Conservation (phyloP, 2,888 invertebrate genomes). For the Brenthis ino region DNA sequence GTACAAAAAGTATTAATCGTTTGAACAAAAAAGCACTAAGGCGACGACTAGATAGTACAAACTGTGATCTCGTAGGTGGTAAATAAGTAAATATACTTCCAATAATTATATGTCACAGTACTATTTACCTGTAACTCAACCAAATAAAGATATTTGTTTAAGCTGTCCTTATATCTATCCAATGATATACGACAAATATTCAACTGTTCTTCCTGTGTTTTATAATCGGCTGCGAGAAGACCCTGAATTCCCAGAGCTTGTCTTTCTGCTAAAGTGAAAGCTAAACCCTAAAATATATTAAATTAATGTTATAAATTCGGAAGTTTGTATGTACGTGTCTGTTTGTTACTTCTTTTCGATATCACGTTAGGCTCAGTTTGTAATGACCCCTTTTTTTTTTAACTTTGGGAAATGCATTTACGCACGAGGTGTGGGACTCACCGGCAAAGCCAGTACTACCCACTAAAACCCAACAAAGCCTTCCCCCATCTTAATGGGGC, state of each 20-base stretch:
- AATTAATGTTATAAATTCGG: neutral
- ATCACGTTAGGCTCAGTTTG: no score
- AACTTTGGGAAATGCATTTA: no score
- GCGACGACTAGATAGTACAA: no score
- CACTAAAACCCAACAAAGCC: no score
- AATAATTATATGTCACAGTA: constrained; percentile 52
- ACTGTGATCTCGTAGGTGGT: no score
- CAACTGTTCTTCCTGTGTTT: constrained; percentile 95
- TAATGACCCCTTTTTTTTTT: no score
- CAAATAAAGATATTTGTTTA: constrained; percentile 98
- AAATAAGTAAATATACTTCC: constrained; percentile 37
- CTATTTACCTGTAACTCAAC: constrained; percentile 90
- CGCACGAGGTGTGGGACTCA: no score
- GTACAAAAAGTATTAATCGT: no score
- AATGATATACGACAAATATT: constrained; percentile 95
- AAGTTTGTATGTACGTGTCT: neutral
- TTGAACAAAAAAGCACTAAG: no score
- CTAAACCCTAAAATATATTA: constrained; percentile 89
- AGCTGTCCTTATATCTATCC: constrained; percentile 93
- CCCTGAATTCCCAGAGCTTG: constrained; percentile 98
- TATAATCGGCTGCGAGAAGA: constrained; percentile 96
- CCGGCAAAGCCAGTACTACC: no score
- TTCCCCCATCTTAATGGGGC: no score
- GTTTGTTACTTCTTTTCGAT: neutral
- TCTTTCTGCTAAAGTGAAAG: constrained; percentile 97